Evolutionary conservation across 2,888 invertebrate genomes (phyloP), one percentile per base, ranked within the genome.

Genomic region (Drosophila limbata): DNA sequence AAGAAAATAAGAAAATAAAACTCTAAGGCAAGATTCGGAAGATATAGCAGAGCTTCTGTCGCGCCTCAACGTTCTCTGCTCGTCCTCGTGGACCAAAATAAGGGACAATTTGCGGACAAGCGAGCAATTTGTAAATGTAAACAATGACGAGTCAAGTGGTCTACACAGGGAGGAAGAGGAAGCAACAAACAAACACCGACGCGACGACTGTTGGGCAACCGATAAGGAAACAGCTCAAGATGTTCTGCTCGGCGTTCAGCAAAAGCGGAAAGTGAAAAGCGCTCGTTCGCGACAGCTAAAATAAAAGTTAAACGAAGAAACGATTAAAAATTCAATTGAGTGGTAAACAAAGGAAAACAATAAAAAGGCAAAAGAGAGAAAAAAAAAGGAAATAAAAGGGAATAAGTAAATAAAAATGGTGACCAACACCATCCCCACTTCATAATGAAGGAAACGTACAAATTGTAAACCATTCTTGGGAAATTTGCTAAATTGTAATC

Each of bases 261-360:
- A 21, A 52, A 61, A 69, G 45, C 50, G 59, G 50, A 72, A 79
- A 71, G 71, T 76, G 82, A 81, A 76, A 76, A 70, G 76, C 61
- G 69, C 33, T 66, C 62, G 59, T 44, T n/a, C 56, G 67, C 63
- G 37, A 63, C 65, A 60, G 51, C 42, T 37, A 68, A 80, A 81
- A 82, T 69, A 81, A 84, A 79, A 77, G 62, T 87, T 81, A 77
- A 89, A 71, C 62, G 73, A 63, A 77, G 71, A 76, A 90, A 81
- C 90, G 90, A 89, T 90, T 90, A 90, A 89, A 90, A 89, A 87
- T 87, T 83, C 84, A 87, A 89, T 90, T 88, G 85, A 82, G 80
- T 79, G 77, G 77, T 71, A 87, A 88, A 86, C 80, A 83, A 78
- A 76, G 60, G 25, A 35, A 63, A 57, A 55, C 19, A 25, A 52